Percentiles rank a stretch among this genome's conserved stretches.
phyloP scores from a whole-genome alignment of 2,113 vertebrate species.

The Cynoglossus semilaevis region DNA sequence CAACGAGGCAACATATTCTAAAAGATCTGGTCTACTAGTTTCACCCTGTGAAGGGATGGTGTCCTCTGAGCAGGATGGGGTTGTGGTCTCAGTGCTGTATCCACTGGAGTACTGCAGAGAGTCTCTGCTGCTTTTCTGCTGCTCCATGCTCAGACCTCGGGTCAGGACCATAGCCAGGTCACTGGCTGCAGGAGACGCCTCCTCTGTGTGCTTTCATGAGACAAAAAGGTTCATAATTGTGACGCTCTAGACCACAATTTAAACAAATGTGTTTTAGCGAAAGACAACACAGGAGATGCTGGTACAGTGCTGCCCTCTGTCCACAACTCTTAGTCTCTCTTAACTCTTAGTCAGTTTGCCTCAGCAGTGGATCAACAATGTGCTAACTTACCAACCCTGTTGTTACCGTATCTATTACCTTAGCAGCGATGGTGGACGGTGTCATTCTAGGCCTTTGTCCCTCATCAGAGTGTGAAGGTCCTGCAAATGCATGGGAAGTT shows the following conservation, averaged over 20 bases:
- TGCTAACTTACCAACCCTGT: too few species aligned
- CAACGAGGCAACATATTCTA: too few species aligned
- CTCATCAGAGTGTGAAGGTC: constrained; percentile 72
- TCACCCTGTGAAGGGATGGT: constrained; percentile 97
- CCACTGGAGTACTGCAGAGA: constrained; percentile 94
- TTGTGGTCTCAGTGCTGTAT: constrained; percentile 96
- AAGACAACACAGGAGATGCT: too few species aligned
- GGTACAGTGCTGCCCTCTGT: too few species aligned
- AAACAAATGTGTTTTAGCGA: too few species aligned
- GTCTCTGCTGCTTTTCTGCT: constrained; percentile 96
- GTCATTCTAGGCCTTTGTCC: constrained; percentile 81
- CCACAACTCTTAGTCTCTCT: too few species aligned
- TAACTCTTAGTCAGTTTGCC: too few species aligned
- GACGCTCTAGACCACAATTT: too few species aligned
- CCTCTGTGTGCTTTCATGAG: constrained; percentile 84
- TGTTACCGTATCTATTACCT: constrained; percentile 73
- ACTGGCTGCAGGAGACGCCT: constrained; percentile 90
- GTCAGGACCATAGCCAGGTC: constrained; percentile 96
- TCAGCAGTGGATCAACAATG: too few species aligned
- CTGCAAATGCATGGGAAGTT: constrained; percentile 57
- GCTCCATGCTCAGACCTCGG: constrained; percentile 89
- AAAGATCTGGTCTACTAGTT: background rate
- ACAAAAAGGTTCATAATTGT: background rate
- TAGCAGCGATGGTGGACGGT: constrained; percentile 85
- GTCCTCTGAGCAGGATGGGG: constrained; percentile 95